These are phyloP conservation scores for Procavia capensis DNA, from an alignment of 2,113 vertebrate species.

Conservation along the genomic window DNA sequence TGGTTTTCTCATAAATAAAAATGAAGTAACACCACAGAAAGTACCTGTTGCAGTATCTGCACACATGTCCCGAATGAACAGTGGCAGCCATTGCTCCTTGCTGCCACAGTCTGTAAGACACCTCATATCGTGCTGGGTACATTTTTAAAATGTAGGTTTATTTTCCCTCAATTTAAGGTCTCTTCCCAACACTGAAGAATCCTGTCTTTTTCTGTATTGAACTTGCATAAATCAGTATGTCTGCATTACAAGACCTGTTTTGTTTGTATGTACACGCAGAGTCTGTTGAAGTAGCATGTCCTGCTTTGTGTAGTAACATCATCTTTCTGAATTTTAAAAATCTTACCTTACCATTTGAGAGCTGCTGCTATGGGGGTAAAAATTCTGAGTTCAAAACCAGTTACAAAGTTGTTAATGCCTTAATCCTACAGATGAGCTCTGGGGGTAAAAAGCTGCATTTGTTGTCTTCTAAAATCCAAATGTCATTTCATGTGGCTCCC, in stretches of 20 bases:
- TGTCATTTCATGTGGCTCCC: conserved; percentile 50
- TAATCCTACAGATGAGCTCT: conserved; percentile 57
- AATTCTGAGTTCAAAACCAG: neutral
- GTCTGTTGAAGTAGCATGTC: rapidly evolving
- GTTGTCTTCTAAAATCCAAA: conserved; percentile 72
- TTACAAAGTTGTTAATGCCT: neutral
- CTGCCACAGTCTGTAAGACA: neutral
- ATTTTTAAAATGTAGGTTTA: neutral
- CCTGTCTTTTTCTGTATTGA: neutral
- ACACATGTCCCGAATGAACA: rapidly evolving
- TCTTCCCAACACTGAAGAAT: neutral
- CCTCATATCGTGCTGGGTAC: neutral
- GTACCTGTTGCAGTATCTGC: rapidly evolving
- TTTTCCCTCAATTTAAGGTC: neutral
- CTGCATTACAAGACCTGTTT: neutral
- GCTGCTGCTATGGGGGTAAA: neutral
- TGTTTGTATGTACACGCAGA: rapidly evolving
- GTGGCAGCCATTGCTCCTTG: neutral
- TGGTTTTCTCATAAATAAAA: neutral
- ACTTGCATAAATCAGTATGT: neutral
- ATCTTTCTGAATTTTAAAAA: neutral
- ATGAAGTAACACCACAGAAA: neutral
- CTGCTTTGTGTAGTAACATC: neutral
- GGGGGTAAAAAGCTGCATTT: neutral
- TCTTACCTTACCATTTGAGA: neutral